Conservation (phyloP, 2,113 vertebrate species). For the Irena cyanogastra region DNA sequence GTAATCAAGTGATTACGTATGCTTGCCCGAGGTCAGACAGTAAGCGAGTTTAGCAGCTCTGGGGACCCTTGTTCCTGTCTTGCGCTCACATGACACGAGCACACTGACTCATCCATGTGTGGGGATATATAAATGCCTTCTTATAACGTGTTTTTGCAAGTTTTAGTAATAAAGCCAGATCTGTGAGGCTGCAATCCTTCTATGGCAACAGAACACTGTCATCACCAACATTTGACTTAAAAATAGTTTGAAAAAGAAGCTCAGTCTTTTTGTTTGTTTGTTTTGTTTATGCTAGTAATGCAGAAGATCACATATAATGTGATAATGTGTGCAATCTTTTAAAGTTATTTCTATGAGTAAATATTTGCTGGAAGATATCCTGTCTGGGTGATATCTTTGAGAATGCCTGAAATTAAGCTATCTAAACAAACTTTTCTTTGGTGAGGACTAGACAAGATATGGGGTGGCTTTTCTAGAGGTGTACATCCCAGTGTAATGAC, state of each 20-base stretch:
- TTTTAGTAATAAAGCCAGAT: constrained; percentile 16
- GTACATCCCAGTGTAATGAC: not conserved
- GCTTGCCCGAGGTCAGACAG: constrained; percentile 8
- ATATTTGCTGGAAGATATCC: constrained; percentile 17
- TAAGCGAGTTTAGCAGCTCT: constrained; percentile 21
- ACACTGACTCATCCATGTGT: not conserved
- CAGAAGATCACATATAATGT: not conserved
- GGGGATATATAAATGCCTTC: constrained; percentile 20
- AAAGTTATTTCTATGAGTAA: constrained; percentile 40
- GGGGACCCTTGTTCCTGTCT: constrained; percentile 5
- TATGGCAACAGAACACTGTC: not conserved
- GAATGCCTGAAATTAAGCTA: not conserved
- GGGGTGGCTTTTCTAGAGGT: not conserved
- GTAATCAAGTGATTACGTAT: constrained; percentile 25
- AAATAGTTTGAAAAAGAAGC: not conserved
- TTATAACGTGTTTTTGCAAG: constrained; percentile 38
- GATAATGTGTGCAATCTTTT: constrained; percentile 1
- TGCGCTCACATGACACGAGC: not conserved
- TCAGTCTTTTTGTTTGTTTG: not conserved
- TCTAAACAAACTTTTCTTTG: not conserved
- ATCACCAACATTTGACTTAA: not conserved
- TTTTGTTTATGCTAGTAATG: not conserved
- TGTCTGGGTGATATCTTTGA: not conserved
- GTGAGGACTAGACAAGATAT: not conserved
- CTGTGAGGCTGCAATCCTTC: not conserved